These are phyloP conservation scores for Olivierus martensii DNA, from an alignment of 1,140 invertebrate genomes.

Conservation along the genomic window DNA sequence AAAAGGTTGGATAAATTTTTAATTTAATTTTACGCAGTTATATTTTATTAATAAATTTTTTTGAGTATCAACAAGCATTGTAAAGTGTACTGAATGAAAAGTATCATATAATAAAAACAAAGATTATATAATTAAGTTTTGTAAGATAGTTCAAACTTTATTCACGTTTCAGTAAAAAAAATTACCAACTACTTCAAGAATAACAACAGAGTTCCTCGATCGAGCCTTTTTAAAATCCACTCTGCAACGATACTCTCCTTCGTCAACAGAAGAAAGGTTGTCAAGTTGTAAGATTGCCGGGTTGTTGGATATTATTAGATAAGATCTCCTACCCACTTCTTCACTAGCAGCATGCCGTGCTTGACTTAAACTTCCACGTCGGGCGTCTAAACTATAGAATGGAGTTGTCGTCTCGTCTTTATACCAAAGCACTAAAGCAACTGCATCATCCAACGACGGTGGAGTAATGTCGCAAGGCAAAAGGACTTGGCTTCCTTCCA, in stretches of 20 bases:
- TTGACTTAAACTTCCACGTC: constrained; percentile 19
- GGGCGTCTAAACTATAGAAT: constrained; percentile 44
- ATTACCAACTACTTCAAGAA: constrained; percentile 80
- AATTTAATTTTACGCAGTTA: too few relatives aligned
- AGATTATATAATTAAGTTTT: too few relatives aligned
- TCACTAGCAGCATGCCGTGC: constrained; percentile 22
- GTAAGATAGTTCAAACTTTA: too few relatives aligned
- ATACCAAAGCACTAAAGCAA: constrained; percentile 72
- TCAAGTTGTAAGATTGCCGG: constrained; percentile 19
- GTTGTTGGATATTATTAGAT: constrained; percentile 16
- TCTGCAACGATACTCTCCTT: constrained; percentile 68
- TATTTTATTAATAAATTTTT: too few relatives aligned
- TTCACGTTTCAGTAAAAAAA: constrained; percentile 19
- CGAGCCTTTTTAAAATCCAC: constrained; percentile 82
- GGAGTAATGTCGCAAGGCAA: constrained; percentile 67
- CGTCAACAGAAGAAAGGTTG: constrained; percentile 38
- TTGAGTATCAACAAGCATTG: too few relatives aligned
- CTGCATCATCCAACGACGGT: constrained; percentile 51
- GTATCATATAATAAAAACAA: too few relatives aligned
- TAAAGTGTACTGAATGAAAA: too few relatives aligned
- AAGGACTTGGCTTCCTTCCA: constrained; percentile 49
- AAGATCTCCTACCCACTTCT: constrained; percentile 16
- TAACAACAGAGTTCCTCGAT: constrained; percentile 74
- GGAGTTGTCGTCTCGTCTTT: constrained; percentile 60
- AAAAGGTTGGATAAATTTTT: too few relatives aligned